Base-by-base conservation (phyloP, 2,113 vertebrate species). In the Aix galericulata region DNA sequence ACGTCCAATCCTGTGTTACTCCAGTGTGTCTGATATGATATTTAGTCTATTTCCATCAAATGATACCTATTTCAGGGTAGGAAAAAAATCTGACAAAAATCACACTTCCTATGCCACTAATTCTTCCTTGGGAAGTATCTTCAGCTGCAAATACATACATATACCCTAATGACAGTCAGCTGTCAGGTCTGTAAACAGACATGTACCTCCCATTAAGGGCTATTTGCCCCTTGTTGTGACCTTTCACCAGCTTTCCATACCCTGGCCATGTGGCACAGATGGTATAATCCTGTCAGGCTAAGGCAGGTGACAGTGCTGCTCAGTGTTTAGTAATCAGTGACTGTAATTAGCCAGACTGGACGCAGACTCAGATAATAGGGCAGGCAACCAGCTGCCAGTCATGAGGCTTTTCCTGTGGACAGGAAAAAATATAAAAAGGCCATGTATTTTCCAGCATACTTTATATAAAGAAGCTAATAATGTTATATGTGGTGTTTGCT, bases 261-360 rank as follows among this genome's bases (percentile, higher is more conserved):
- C 95, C 95, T 76, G 94, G 97, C 98, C 98, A 98, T 98, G 97
- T 97, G 97, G 98, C 98, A 98, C 98, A 99, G 98, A 99, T 99
- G 98, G 98, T 98, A 98, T 97, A 96, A 98, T 98, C 98, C 98
- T 98, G 98, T 98, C 98, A 98, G 97, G 97, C 96, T 94, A 95
- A 96, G 96, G 99, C 99, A 99, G 99, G 98, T 99, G 98, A 98
- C 95, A 96, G 97, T 88, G 94, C 95, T 90, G 95, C 97, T 98
- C 95, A 96, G 97, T 98, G 97, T 98, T 98, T 97, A 98, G 98
- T 98, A 98, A 98, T 99, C 98, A 98, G 97, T 96, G 98, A 97
- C 98, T 99, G 97, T 98, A 99, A 99, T 99, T 99, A 99, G 98
- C 97, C 95, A 95, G 98, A 95, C 98, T 98, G 98, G 97, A 98